Base-by-base conservation (phyloP, 2,797 vertebrate genomes). In the Cynodonichthys magdalenae region DNA sequence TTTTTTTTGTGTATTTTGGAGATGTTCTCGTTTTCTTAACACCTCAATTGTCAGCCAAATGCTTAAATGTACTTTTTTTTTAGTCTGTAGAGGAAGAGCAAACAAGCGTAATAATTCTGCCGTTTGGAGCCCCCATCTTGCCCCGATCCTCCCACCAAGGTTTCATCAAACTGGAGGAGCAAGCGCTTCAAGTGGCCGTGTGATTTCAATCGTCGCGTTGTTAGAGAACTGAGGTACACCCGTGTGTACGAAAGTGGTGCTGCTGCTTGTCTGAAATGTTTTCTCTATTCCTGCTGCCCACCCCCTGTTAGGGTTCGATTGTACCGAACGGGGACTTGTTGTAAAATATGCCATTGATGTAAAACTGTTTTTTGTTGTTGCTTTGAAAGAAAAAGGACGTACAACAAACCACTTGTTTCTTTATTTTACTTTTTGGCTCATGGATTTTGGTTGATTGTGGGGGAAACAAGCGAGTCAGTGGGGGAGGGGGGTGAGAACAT, bases 291-390 rank as follows among this genome's bases (percentile, higher is more conserved):
- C 74, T 78, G 74, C 63, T 66, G 48, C 74, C 68, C 28, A 59
- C 53, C 61, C 64, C 62, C 53, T 59, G 45, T 3, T 58, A 67
- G 72, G 75, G 66, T 78, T 39, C 11, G 36, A 39, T 59, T 71
- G 81, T 79, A 78, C 79, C 67, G 69, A 89, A 82, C 75, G 77
- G 76, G 80, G 76, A 3, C 3, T 12, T 39, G 60, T 82, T 82
- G 77, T 84, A 66, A 72, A 67, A 66, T 82, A 87, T 87, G 79
- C 82, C 85, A 80, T 88, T 85, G 80, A 76, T 90, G 84, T 90
- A 87, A 78, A 85, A 42, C 63, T 77, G 85, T 88, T 79, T 78
- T 81, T 68, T 84, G 84, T 57, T 92, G 61, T 88, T 87, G 84
- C 80, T 90, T 87, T 78, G 80, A 20, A 9, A 77, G 66, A 78